Evolutionary conservation across 2,797 vertebrate genomes (phyloP).

Genomic region (Lepilemur ruficaudatus): DNA sequence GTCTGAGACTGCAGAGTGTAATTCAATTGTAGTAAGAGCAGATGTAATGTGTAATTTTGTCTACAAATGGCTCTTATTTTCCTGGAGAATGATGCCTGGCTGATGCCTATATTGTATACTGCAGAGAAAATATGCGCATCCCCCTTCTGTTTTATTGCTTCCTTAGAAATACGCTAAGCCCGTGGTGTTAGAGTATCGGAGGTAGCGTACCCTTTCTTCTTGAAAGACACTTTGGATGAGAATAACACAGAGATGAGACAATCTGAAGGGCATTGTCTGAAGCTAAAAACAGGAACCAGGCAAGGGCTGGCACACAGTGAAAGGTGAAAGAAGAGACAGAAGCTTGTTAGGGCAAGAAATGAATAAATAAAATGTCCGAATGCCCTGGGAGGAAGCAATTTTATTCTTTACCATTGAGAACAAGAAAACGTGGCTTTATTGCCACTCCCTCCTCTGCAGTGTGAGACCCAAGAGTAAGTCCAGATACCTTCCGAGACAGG

Average conservation of each 20-base stretch:
- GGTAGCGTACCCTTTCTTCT: not conserved
- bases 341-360: not conserved
- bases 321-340: not conserved
- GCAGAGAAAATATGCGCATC: not conserved
- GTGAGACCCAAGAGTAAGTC: not conserved
- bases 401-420: not conserved
- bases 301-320: not conserved
- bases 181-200: not conserved
- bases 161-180: not conserved
- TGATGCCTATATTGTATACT: not conserved
- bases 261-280: not conserved
- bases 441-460: not conserved
- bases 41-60: slow-evolving; percentile 29
- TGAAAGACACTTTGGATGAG: not conserved
- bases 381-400: not conserved
- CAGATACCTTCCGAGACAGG: too few species aligned
- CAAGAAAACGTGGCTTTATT: not conserved
- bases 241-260: not conserved
- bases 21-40: slow-evolving; percentile 18
- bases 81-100: not conserved
- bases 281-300: slow-evolving; percentile 35
- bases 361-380: not conserved
- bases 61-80: not conserved
- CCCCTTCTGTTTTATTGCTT: not conserved
- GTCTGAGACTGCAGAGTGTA: not conserved